Conservation (phyloP, 53 echinoderm and acorn worm species). For the Crossaster papposus region DNA sequence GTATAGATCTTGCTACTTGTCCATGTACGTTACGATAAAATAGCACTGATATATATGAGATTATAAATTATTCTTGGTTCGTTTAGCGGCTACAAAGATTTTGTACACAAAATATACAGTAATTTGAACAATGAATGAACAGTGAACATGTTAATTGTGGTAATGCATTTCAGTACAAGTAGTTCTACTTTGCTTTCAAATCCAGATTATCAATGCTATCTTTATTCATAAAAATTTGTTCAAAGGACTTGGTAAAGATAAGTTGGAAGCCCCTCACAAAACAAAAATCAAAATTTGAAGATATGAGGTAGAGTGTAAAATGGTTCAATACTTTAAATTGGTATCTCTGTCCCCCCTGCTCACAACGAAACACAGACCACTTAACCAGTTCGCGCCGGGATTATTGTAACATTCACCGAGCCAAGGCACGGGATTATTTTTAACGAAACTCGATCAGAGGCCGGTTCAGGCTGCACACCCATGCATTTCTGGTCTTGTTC, state of each 20-base stretch:
- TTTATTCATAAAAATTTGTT: not conserved
- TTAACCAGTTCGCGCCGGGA: too few species aligned
- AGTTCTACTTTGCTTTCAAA: too few species aligned
- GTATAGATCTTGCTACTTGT: too few species aligned
- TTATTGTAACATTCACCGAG: too few species aligned
- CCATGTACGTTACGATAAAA: not conserved
- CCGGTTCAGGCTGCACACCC: too few species aligned
- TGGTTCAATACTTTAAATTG: not conserved
- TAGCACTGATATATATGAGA: not conserved
- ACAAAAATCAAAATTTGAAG: not conserved
- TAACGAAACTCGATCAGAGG: too few species aligned
- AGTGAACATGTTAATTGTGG: too few species aligned
- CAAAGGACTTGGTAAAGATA: not conserved
- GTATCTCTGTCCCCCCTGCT: not conserved
- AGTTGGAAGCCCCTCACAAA: not conserved
- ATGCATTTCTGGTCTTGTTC: too few species aligned
- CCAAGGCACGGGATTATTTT: too few species aligned
- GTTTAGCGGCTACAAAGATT: not conserved
- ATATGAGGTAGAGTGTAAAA: slow-evolving; percentile 48
- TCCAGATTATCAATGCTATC: too few species aligned
- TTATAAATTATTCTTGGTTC: not conserved
- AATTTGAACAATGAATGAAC: not conserved
- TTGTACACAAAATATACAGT: not conserved
- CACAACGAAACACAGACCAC: not conserved
- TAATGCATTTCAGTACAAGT: too few species aligned